Evolutionary conservation across 1,140 invertebrate genomes (phyloP), one percentile per base, ranked within the genome.

Genomic region (Sycobia sp.): DNA sequence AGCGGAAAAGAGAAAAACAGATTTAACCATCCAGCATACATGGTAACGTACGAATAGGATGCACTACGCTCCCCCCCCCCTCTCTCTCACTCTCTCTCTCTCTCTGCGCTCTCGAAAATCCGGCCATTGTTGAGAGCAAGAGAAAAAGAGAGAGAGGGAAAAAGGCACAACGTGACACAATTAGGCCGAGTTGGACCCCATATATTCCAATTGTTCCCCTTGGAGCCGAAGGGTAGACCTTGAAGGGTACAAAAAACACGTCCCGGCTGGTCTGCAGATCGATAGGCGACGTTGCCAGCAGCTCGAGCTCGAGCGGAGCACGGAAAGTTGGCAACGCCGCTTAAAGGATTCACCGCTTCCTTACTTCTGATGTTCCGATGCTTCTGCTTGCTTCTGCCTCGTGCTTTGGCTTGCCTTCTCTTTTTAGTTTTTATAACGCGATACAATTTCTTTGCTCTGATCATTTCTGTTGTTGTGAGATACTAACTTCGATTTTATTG

Each of bases 201-300:
- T 57, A 65, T 39, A 66, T 65, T 67, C 60, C 60, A 41, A 75
- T 71, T 69, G 59, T 71, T 70, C 63, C 62, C 67, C 61, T 51
- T 39, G 29, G 60, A 51, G 49, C 44, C 50, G 65, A 72, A 68
- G 69, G 68, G 68, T 71, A 74, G 69, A 65, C 67, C 70, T 77
- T 75, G 72, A 74, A 73, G 67, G 64, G 50, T 62, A 68, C 61
- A 71, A 75, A 75, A 76, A 74, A 69, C 60, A 55, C 54, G 58
- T 62, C 68, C 62, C 29, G 62, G 43, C 65, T 64, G 66, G 57
- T 58, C 65, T 50, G 64, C 22, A n/a, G n/a, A n/a, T n/a, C n/a
- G n/a, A n/a, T n/a, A n/a, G 14, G 5, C 1, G 47, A 25, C 25
- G 9, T 27, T 25, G 18, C 49, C 3, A 11, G 7, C 8, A 27